phyloP scores from a whole-genome alignment of 2,113 vertebrate genomes.

The Cyprinodon brontotheroides region DNA sequence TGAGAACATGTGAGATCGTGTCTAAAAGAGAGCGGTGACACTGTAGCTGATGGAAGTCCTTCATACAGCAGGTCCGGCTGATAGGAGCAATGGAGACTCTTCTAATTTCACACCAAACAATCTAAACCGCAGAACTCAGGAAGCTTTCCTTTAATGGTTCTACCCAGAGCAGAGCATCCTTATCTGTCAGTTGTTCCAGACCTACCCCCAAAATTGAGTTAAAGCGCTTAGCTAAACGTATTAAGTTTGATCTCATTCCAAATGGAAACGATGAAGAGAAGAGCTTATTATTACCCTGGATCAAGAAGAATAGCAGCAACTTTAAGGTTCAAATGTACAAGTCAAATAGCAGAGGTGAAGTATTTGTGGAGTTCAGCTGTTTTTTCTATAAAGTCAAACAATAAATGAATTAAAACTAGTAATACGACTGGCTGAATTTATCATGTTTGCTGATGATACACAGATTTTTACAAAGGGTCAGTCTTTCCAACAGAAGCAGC shows the following conservation, averaged over 20 bases:
- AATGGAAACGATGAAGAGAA: not conserved
- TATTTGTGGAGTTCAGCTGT: too few species aligned
- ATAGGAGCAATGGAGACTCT: not conserved
- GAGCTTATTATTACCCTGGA: not conserved
- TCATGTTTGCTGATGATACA: not conserved
- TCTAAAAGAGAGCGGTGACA: not conserved
- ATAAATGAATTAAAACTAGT: too few species aligned
- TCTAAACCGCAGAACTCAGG: not conserved
- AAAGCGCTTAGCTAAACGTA: too few species aligned
- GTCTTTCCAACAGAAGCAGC: not conserved
- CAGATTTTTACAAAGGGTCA: not conserved
- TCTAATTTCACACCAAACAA: not conserved
- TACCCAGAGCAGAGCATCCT: too few species aligned
- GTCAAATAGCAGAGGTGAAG: too few species aligned
- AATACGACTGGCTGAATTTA: too few species aligned
- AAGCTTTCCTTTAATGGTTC: not conserved
- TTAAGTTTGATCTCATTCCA: too few species aligned
- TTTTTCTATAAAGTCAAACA: too few species aligned
- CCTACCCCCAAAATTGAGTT: too few species aligned
- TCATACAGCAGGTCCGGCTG: conserved; percentile 31
- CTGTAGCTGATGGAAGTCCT: not conserved
- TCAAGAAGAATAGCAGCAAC: not conserved
- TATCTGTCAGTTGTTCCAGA: too few species aligned
- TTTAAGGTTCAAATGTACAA: not conserved
- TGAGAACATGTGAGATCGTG: not conserved